Percentiles rank a stretch among this genome's conserved stretches.
phyloP scores from a whole-genome alignment of 2,113 vertebrate genomes.

The Oxyruncus cristatus region DNA sequence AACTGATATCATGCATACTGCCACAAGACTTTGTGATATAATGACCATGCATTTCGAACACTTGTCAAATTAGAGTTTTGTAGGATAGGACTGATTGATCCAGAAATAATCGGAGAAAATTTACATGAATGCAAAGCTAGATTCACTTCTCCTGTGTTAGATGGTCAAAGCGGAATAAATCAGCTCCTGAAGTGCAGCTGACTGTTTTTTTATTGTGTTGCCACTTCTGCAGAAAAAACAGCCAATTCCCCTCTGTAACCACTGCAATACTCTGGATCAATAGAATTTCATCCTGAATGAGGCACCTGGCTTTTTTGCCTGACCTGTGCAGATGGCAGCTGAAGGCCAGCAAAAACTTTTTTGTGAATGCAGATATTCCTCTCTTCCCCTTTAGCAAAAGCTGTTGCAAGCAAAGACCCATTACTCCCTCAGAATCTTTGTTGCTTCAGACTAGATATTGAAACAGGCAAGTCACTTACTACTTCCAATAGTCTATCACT shows the following conservation, averaged over 20 bases:
- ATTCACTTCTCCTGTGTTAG: not conserved
- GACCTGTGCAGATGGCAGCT: not conserved
- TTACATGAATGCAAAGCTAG: not conserved
- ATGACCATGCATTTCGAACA: not conserved
- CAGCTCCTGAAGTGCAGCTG: not conserved
- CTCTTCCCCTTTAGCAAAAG: not conserved
- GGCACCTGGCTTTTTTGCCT: not conserved
- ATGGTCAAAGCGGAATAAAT: not conserved
- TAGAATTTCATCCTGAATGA: not conserved
- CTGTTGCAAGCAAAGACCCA: not conserved
- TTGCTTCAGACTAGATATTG: not conserved
- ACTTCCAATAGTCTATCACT: not conserved
- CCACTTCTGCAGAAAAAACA: not conserved
- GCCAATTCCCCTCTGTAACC: not conserved
- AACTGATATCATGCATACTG: not conserved
- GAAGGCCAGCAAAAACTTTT: not conserved
- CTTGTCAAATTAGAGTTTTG: not conserved
- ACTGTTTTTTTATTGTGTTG: not conserved
- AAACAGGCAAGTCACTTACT: not conserved
- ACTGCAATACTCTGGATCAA: not conserved
- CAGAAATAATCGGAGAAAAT: not conserved
- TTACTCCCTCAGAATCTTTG: not conserved
- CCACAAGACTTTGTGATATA: not conserved
- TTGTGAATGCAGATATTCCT: not conserved
- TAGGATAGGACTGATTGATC: not conserved